Evolutionary conservation across 2,888 invertebrate species (phyloP), one percentile per base, ranked within the genome.

Genomic region (Pimpla rufipes): DNA sequence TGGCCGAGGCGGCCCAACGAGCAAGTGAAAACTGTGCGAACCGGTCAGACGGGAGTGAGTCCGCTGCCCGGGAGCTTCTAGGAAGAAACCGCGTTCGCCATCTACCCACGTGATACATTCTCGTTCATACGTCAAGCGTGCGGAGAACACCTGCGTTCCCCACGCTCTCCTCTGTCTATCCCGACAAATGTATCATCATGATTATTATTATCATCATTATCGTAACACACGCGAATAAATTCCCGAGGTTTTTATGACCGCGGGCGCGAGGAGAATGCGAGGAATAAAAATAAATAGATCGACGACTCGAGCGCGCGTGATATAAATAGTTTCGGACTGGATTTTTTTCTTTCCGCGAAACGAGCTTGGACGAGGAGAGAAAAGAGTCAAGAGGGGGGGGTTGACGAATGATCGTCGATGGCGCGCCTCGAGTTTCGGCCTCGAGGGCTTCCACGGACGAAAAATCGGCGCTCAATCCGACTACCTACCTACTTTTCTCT

Each of bases 11-110:
- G 29, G 3, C 37, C 47, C 47, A 8, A 2, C 7, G 47, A 10
- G 37, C 47, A 77, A 77, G 81, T 81, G 77, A 71, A 81, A 81
- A 77, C 81, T 23, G 66, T 40, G 40, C 81, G 29, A 73, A 81
- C 81, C 81, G 81, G 81, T 81, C 77, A 81, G 81, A 71, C 81
- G 13, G 45, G 68, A 23, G 29, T 45, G 75, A 52, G 50, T 35
- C 45, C 2, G 52, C 42, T 40, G 23, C 52, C 37, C 57, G 23
- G 59, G 40, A 67, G 79, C 29, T 59, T 52, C 59, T 40, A 68
- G 59, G 50, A 80, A 74, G 50, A 18, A 67, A 80, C 74, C 79
- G 74, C 50, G 67, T 50, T 57, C 42, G 40, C 23, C n/a, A 37
- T 80, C 35, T 50, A 62, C 29, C 42, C 16, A 35, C 67, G 40